Percentiles rank a stretch among this genome's conserved stretches.
Evolutionary conservation across 2,888 invertebrate species (phyloP).

Genomic region (Melieria picta): DNA sequence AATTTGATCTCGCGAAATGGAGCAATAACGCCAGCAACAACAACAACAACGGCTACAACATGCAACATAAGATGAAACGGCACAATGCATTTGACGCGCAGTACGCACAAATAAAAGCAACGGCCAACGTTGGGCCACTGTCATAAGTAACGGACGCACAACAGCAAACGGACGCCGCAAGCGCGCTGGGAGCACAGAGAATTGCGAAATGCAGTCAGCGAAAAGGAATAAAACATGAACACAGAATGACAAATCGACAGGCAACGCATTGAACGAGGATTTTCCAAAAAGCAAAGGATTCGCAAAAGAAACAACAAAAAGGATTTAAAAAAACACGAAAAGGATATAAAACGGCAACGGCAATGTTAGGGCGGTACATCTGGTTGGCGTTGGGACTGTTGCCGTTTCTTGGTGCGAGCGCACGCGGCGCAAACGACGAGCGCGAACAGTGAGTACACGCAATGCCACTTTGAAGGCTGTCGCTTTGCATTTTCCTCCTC

Average conservation of each 20-base stretch:
- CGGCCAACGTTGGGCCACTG: conserved; percentile 47
- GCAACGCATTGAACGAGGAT: neutral
- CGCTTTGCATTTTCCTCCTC: neutral
- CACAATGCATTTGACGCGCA: conserved; percentile 27
- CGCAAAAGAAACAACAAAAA: conserved; percentile 15
- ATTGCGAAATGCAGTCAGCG: neutral
- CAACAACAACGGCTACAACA: conserved; percentile 6
- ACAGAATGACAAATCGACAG: neutral
- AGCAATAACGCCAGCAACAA: conserved; percentile 27
- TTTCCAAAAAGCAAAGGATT: neutral
- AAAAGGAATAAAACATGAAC: neutral
- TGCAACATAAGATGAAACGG: conserved; percentile 11
- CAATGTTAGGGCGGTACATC: conserved; percentile 31
- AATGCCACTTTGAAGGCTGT: neutral
- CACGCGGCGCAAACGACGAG: conserved; percentile 49
- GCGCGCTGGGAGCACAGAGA: neutral
- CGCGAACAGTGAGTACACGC: conserved; percentile 54
- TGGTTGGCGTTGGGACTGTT: conserved; percentile 35
- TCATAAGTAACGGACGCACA: conserved; percentile 47
- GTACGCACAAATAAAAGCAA: conserved; percentile 52
- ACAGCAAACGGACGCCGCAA: conserved; percentile 10
- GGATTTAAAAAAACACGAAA: conserved; percentile 1
- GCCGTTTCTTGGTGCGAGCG: conserved; percentile 22
- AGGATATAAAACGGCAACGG: conserved; percentile 17
- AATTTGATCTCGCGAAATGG: conserved; percentile 48